Evolutionary conservation across 2,113 vertebrate species (phyloP), one percentile per base, ranked within the genome.

Genomic region (Anguilla rostrata): DNA sequence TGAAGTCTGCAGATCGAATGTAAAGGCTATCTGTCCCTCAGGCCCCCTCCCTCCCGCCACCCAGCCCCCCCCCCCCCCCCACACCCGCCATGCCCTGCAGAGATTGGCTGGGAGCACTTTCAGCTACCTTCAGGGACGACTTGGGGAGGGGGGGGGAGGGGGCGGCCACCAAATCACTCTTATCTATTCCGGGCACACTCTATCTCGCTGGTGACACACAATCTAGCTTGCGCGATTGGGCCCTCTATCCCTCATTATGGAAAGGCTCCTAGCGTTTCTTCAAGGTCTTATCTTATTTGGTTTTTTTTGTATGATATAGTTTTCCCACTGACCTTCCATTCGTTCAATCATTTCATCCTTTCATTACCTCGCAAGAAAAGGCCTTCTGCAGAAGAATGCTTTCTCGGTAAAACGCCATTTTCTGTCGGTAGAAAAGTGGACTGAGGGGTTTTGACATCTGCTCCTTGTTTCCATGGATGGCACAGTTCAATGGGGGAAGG

Each of bases 171-270:
- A 93, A 94, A 94, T 94, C 92, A 88, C 92, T 92, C 94, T 96
- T 96, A 95, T 96, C 95, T 96, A 96, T 95, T 95, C 95, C 89
- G 90, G 94, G 94, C 94, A 95, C 94, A 94, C 94, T 75, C 94
- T 94, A 95, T 75, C 71, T 75, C 71, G n/a, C n/a, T 34, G 71
- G 71, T 34, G 71, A 75, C 71, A 95, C 94, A 95, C 94, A 96
- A 96, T 91, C 92, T 91, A 92, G 93, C 92, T 91, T 90, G 90
- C 89, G 87, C 91, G 91, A 92, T 92, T 93, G 92, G 92, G 92
- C 91, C 89, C 90, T 88, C 79, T 84, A 84, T 86, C 93, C 92
- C 94, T 95, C 94, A 95, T 96, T 96, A 96, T 93, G 90, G 84
- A 88, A 85, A 88, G 92, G 92, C 93, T 93, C 91, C 89, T 39